Evolutionary conservation across 2,113 vertebrate species (phyloP).

Genomic region (Phocoena phocoena): DNA sequence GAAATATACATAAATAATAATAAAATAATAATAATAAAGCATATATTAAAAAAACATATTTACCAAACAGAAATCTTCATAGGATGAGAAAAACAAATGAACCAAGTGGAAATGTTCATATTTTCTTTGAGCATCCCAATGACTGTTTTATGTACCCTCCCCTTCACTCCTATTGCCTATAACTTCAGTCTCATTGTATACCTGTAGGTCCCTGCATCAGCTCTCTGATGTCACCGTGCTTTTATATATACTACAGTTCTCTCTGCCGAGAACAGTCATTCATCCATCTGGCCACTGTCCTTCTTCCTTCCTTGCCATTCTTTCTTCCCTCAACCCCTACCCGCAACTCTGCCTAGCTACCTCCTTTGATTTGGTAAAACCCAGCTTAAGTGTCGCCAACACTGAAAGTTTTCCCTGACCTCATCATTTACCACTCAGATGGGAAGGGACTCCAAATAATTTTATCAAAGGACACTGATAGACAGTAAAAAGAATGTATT

Average conservation of each 20-base stretch:
- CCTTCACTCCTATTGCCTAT: not conserved
- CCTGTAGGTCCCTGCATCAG: not conserved
- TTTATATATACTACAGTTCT: not conserved
- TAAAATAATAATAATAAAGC: not conserved
- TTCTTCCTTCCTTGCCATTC: not conserved
- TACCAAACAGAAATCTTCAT: conserved; percentile 25
- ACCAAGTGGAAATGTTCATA: not conserved
- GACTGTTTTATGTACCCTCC: not conserved
- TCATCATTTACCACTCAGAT: not conserved
- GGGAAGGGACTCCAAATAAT: not conserved
- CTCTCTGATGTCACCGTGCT: not conserved
- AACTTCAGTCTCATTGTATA: not conserved
- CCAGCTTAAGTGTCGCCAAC: not conserved
- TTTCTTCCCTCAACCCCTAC: not conserved
- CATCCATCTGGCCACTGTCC: not conserved
- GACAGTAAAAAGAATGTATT: not conserved
- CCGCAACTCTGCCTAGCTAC: not conserved
- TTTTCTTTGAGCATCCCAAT: not conserved
- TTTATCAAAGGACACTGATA: not conserved
- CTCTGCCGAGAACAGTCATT: not conserved
- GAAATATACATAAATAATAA: not conserved
- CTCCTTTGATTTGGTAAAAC: not conserved
- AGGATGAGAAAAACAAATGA: conserved; percentile 26
- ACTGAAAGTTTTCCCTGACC: not conserved
- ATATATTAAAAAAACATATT: not conserved